phyloP scores from a whole-genome alignment of 2,888 invertebrate genomes.

The Parnassius smintheus region DNA sequence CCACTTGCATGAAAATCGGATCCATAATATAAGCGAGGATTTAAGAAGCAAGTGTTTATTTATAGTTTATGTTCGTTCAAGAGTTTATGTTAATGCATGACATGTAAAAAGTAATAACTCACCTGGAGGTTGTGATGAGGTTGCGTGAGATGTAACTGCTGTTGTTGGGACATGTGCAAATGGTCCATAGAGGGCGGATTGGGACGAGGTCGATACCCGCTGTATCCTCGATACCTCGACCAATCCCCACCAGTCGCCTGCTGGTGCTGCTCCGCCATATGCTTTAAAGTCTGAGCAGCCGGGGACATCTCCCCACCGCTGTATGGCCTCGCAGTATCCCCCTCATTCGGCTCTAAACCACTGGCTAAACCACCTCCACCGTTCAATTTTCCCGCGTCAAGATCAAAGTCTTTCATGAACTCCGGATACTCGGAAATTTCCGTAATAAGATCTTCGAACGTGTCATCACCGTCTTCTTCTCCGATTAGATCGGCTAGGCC shows the following conservation, averaged over 20 bases:
- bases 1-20: too few relatives aligned
- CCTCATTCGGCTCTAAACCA: constrained; percentile 70
- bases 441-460: constrained; percentile 92
- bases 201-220: constrained; percentile 69
- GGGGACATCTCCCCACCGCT: constrained; percentile 89
- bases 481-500: constrained; percentile 91
- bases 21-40: not conserved
- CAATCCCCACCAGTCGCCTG: constrained; percentile 84
- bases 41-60: not conserved
- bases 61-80: too few relatives aligned
- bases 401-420: constrained; percentile 91
- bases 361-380: constrained; percentile 51
- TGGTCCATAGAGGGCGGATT: constrained; percentile 68
- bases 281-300: constrained; percentile 96
- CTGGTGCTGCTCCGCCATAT: constrained; percentile 98
- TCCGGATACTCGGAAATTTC: constrained; percentile 93
- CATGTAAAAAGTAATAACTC: constrained; percentile 34
- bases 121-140: constrained; percentile 92
- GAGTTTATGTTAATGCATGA: too few relatives aligned
- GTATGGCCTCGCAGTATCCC: constrained; percentile 72
- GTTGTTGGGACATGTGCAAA: constrained; percentile 93
- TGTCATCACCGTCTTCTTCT: constrained; percentile 90
- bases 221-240: constrained; percentile 78
- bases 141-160: constrained; percentile 92
- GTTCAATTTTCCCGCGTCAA: constrained; percentile 66